Percentiles rank a stretch among this genome's conserved stretches.
Evolutionary conservation across 2,113 vertebrate species (phyloP).

Genomic region (Psephotus haematonotus): DNA sequence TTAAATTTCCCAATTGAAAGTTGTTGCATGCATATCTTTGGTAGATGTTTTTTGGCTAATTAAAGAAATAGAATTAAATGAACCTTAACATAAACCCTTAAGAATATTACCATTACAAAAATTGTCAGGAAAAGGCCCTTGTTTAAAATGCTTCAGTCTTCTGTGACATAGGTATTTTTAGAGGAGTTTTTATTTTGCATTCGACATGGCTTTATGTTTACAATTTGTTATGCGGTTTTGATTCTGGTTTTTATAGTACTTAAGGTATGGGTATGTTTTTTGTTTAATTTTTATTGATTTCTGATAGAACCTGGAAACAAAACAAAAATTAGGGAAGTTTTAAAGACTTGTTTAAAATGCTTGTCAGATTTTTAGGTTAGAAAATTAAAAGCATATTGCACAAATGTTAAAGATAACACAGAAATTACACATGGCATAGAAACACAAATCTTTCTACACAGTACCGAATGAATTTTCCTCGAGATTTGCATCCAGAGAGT

Average conservation of each 20-base stretch:
- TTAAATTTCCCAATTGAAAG: neutral
- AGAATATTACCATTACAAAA: neutral
- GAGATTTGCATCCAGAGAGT: neutral
- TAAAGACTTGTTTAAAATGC: neutral
- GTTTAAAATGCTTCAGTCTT: neutral
- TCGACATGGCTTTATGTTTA: neutral
- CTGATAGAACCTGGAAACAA: neutral
- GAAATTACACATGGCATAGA: neutral
- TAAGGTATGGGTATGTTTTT: neutral
- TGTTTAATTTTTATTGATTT: constrained; percentile 25
- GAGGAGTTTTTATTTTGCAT: neutral
- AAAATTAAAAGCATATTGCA: neutral
- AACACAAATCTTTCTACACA: neutral
- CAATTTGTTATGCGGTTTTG: neutral
- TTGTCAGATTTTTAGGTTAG: neutral
- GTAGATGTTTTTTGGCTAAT: neutral
- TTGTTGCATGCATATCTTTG: neutral
- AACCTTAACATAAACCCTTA: neutral
- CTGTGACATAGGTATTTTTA: neutral
- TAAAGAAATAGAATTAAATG: neutral
- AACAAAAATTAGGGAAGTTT: neutral
- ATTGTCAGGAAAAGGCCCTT: neutral
- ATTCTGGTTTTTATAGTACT: neutral
- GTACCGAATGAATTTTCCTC: neutral
- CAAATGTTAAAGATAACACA: neutral